phyloP scores from a whole-genome alignment of 2,888 invertebrate species.

The Thelaira solivaga region DNA sequence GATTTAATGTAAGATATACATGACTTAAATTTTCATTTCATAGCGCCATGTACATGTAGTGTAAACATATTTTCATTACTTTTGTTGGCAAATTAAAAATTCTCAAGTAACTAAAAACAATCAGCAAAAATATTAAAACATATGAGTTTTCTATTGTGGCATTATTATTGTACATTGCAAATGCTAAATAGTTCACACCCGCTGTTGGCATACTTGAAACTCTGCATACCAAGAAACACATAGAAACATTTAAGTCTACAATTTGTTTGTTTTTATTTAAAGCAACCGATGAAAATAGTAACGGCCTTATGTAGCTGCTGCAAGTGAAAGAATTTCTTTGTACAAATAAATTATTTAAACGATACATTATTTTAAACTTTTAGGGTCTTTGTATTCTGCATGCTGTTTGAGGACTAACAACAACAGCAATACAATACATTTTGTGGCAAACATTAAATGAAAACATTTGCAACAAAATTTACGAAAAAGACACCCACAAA shows the following conservation, averaged over 20 bases:
- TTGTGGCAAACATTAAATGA: constrained; percentile 58
- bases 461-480: constrained; percentile 52
- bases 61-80: constrained; percentile 13
- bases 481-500: constrained; percentile 42
- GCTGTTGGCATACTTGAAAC: constrained; percentile 13
- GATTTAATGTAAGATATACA: too few relatives aligned
- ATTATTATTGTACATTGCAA: constrained; percentile 43
- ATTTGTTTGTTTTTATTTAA: constrained; percentile 24
- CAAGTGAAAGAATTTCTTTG: constrained; percentile 28
- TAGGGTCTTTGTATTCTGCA: constrained; percentile 19
- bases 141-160: constrained; percentile 51
- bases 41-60: too few relatives aligned
- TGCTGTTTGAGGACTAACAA: constrained; percentile 18
- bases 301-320: neutral
- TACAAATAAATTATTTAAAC: constrained; percentile 60
- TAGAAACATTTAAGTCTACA: constrained; percentile 45
- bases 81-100: constrained; percentile 20
- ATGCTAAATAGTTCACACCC: constrained; percentile 14
- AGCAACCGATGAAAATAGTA: constrained; percentile 3
- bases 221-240: constrained; percentile 28
- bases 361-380: constrained; percentile 58
- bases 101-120: constrained; percentile 29
- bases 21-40: too few relatives aligned
- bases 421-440: constrained; percentile 25
- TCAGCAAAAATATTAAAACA: constrained; percentile 51